Percentiles rank a stretch among this genome's conserved stretches.
These are phyloP conservation scores for Drosophila pseudoananassae DNA, from an alignment of 1,140 invertebrate species.

Conservation along the genomic window DNA sequence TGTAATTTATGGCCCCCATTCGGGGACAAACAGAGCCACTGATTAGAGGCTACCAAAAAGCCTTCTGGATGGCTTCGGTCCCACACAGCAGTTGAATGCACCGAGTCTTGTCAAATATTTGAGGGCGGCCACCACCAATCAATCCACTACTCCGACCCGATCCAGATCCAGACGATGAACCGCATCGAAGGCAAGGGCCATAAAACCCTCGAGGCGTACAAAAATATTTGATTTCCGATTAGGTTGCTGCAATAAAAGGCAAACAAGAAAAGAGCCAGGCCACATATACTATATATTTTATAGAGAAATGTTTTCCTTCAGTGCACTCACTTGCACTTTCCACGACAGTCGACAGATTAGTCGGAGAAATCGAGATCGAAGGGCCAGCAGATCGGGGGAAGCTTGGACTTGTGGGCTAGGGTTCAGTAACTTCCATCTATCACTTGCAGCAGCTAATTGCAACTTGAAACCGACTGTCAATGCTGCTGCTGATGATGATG, in stretches of 20 bases:
- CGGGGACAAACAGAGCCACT: constrained; percentile 56
- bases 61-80: constrained; percentile 8
- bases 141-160: constrained; percentile 31
- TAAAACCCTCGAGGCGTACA: constrained; percentile 61
- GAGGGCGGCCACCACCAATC: constrained; percentile 37
- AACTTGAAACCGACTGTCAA: constrained; percentile 73
- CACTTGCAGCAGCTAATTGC: constrained; percentile 73
- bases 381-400: neutral
- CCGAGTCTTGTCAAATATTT: constrained; percentile 65
- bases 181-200: constrained; percentile 33
- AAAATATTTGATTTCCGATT: constrained; percentile 80
- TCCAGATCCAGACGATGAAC: constrained; percentile 55
- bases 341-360: constrained; percentile 39
- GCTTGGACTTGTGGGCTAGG: constrained; percentile 31
- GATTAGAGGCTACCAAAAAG: constrained; percentile 52
- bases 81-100: constrained; percentile 37
- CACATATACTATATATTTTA: neutral
- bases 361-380: neutral
- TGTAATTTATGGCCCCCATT: constrained; percentile 53
- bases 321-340: constrained; percentile 78
- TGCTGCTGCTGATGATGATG: constrained; percentile 26
- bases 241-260: constrained; percentile 48
- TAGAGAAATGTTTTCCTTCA: constrained; percentile 51
- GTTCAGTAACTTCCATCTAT: constrained; percentile 69
- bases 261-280: constrained; percentile 15